phyloP scores from a whole-genome alignment of 2,888 invertebrate species.

The Chrysopilus asiliformis region DNA sequence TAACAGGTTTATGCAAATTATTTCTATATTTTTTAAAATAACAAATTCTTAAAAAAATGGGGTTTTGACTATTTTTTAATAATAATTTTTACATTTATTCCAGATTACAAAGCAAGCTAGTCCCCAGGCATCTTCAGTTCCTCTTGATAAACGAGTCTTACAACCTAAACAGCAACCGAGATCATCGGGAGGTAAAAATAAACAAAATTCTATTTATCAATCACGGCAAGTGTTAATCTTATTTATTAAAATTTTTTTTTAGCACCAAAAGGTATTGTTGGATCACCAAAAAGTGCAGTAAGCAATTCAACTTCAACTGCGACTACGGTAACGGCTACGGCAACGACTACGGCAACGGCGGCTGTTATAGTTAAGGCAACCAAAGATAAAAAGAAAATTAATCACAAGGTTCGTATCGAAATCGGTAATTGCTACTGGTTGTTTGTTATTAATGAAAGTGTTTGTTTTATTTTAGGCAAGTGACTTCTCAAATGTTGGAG shows the following conservation, averaged over 20 bases:
- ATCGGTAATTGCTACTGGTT: conserved; percentile 1
- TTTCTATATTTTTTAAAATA: no score
- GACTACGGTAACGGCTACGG: no score
- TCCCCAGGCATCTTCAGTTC: conserved; percentile 32
- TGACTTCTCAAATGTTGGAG: conserved; percentile 76
- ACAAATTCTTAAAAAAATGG: no score
- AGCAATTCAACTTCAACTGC: no score
- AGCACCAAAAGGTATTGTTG: conserved; percentile 6
- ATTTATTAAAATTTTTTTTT: not conserved
- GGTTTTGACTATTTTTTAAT: no score
- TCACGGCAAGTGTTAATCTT: no score
- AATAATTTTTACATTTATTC: no score
- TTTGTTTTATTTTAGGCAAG: conserved; percentile 49
- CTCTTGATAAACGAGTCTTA: conserved; percentile 50
- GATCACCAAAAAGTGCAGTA: no score
- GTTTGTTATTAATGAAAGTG: not conserved
- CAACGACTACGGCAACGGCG: conserved; percentile 24
- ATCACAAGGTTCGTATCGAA: conserved; percentile 40
- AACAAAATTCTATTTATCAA: no score
- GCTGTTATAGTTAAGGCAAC: conserved; percentile 39
- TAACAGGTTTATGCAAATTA: no score
- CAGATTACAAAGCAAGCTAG: conserved; percentile 36
- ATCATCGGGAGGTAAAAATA: no score
- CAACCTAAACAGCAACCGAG: conserved; percentile 50
- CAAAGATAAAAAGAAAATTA: conserved; percentile 40